Evolutionary conservation across 2,113 vertebrate species (phyloP).

Genomic region (Acrocephalus arundinaceus): DNA sequence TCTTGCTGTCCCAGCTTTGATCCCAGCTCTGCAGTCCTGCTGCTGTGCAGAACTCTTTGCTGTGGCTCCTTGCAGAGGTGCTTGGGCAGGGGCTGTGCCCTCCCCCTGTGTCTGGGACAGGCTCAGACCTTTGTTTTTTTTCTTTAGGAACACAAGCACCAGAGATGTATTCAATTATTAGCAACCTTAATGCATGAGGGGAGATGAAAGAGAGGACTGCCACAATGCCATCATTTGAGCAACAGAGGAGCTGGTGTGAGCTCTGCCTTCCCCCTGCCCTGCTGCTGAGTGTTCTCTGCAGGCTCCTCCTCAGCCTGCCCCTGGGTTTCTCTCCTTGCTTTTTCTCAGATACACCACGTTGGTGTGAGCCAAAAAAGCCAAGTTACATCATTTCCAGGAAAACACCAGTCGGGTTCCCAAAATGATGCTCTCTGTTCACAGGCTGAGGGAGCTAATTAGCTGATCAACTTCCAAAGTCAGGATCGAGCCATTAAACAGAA

Average conservation of each 20-base stretch:
- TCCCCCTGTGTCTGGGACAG: not conserved
- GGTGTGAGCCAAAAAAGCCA: not conserved
- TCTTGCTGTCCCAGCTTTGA: not conserved
- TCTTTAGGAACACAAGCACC: not conserved
- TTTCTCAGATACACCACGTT: not conserved
- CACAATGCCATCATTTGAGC: not conserved
- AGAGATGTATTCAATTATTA: not conserved
- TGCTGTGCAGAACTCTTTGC: not conserved
- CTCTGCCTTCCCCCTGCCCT: not conserved
- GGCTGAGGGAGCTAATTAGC: not conserved
- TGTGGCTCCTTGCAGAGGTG: not conserved
- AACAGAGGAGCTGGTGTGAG: not conserved
- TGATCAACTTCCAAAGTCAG: not conserved
- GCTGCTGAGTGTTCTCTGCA: not conserved
- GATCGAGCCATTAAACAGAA: not conserved
- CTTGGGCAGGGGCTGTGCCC: not conserved
- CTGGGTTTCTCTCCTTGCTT: not conserved
- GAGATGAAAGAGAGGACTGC: not conserved
- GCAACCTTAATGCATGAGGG: not conserved
- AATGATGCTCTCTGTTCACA: not conserved
- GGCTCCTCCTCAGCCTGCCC: not conserved
- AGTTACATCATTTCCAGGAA: not conserved
- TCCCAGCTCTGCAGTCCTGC: not conserved
- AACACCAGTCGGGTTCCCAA: not conserved
- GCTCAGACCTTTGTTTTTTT: not conserved